Base-by-base conservation (phyloP, 2,113 vertebrate genomes). In the Saccopteryx leptura region DNA sequence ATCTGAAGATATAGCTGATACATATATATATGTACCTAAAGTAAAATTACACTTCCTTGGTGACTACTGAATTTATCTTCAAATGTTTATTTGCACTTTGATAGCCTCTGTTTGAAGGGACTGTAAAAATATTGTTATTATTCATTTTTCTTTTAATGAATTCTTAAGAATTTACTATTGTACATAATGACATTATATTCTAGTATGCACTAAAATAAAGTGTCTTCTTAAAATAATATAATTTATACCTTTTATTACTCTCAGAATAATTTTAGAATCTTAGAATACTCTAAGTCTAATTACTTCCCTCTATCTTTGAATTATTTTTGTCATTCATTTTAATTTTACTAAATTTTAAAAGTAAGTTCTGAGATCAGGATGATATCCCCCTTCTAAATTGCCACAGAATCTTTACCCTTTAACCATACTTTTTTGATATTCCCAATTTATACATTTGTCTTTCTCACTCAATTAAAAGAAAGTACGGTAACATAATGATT, bases 201-300 rank as follows among this genome's bases (percentile, higher is more conserved):
- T 46, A 83, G 60, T 48, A 90, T 39, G n/a, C 52, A 69, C 39
- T 76, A 61, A 81, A 71, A 65, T 19, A 74, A 76, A 74, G 19
- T 39, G 7, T 50, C 17, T 24, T 78, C 54, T 50, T 60, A 50
- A 65, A 60, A 19, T 48, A 74, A 71, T 58, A 31, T 23, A 46
- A 66, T 28, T 52, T 82, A 75, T 81, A 72, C 21, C 10, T 33
- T 83, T 75, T 66, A 76, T 56, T 68, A 88, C 1, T 33, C 6
- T 61, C 52, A 94, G 65, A 15, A 60, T 92, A 92, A 88, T 81
- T 87, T 87, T 87, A 60, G 50, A 81, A 74, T 5, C 9, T 86
- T 87, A 72, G 50, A 52, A 88, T 1, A 74, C 10, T 66, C 81
- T 9, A 84, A 75, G 5, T 63, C 15, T 17, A 87, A 81, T 56